Percentiles rank a stretch among this genome's conserved stretches.
phyloP scores from a whole-genome alignment of 2,888 invertebrate genomes.

The Theodoxus fluviatilis region DNA sequence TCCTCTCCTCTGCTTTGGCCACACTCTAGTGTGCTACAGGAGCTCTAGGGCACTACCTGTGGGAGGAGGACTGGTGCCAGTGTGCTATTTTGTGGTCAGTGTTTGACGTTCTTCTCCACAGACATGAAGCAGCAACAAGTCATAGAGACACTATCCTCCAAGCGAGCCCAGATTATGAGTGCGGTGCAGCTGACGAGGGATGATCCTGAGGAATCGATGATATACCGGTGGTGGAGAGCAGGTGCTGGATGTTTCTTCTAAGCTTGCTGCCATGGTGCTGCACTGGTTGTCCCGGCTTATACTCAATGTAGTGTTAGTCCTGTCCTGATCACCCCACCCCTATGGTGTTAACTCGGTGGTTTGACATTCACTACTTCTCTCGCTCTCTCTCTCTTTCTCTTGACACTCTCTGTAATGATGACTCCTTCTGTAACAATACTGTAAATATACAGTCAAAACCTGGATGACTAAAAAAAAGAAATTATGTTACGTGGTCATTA shows the following conservation, averaged over 20 bases:
- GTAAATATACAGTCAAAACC: no score
- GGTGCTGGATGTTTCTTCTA: constrained; percentile 16
- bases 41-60: no score
- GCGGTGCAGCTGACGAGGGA: constrained; percentile 98
- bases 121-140: constrained; percentile 96
- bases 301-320: constrained; percentile 14
- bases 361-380: no score
- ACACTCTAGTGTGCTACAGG: background rate
- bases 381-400: no score
- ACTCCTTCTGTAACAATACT: no score
- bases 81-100: no score
- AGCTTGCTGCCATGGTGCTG: background rate
- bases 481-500: background rate
- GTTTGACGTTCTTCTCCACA: constrained; percentile 64
- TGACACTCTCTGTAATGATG: no score
- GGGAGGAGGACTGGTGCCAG: no score
- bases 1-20: background rate
- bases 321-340: background rate
- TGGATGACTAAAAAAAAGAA: no score
- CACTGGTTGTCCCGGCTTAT: background rate
- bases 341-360: no score
- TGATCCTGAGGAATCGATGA: constrained; percentile 99
- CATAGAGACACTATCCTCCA: constrained; percentile 94
- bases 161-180: constrained; percentile 94
- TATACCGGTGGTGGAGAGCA: constrained; percentile 72